Evolutionary conservation across 2,888 invertebrate genomes (phyloP).

Genomic region (Drosophila neoperkinsi): DNA sequence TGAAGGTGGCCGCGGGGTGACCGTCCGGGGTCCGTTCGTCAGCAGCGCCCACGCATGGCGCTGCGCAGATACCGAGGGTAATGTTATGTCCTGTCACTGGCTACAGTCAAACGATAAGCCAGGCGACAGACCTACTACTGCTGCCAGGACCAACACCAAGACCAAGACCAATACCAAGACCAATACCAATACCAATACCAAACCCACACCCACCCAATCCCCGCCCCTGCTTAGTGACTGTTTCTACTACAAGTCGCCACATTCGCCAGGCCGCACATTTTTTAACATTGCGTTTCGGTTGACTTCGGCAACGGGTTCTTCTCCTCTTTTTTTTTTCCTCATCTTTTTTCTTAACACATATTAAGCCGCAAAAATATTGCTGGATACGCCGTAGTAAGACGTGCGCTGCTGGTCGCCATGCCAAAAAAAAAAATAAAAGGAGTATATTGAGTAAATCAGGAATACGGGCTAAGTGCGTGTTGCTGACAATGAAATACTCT

Average conservation of each 20-base stretch:
- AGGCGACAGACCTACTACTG: constrained; percentile 33
- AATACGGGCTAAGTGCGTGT: background rate
- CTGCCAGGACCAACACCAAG: background rate
- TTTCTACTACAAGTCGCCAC: constrained; percentile 24
- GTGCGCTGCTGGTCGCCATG: constrained; percentile 31
- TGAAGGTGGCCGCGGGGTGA: constrained; percentile 64
- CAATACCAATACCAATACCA: background rate
- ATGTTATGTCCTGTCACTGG: constrained; percentile 82
- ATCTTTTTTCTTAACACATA: constrained; percentile 65
- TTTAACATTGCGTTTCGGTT: constrained; percentile 53
- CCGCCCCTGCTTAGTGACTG: constrained; percentile 17
- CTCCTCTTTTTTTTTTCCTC: constrained; percentile 16
- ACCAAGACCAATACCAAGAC: background rate
- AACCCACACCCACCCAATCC: background rate
- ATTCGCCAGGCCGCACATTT: constrained; percentile 31
- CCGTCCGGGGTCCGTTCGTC: constrained; percentile 54
- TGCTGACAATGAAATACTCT: background rate
- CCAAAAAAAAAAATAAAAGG: constrained; percentile 18
- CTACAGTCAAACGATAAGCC: constrained; percentile 75
- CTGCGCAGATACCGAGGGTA: constrained; percentile 75
- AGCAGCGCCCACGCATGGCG: constrained; percentile 69
- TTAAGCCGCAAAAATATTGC: constrained; percentile 80
- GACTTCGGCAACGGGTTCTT: constrained; percentile 40
- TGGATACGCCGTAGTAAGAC: constrained; percentile 35
- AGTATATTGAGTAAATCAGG: constrained; percentile 11